phyloP scores from a whole-genome alignment of 2,113 vertebrate species.

The Centropus bengalensis region DNA sequence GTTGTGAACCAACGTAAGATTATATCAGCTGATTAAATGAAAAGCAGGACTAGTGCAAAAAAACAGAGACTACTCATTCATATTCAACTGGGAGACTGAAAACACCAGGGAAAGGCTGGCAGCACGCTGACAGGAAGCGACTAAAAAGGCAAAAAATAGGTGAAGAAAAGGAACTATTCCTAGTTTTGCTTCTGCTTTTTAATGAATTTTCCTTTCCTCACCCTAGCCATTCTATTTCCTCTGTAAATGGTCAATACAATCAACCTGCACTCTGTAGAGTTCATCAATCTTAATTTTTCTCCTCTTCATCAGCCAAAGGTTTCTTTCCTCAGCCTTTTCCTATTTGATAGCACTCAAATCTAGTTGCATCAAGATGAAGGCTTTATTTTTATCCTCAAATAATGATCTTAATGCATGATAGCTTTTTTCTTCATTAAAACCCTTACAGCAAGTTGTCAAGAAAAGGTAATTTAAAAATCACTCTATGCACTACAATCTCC shows the following conservation, averaged over 20 bases:
- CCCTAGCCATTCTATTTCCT: not conserved
- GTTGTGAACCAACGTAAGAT: not conserved
- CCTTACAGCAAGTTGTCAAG: not conserved
- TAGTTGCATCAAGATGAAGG: not conserved
- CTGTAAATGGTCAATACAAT: not conserved
- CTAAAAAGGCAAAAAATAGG: not conserved
- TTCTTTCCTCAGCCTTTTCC: not conserved
- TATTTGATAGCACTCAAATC: not conserved
- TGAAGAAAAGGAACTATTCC: constrained; percentile 12
- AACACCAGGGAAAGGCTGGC: not conserved
- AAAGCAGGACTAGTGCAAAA: not conserved
- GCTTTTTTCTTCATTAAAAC: not conserved
- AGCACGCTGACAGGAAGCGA: not conserved
- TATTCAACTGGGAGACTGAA: not conserved
- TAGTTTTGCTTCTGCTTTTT: constrained; percentile 20
- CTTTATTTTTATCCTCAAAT: not conserved
- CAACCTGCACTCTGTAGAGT: not conserved
- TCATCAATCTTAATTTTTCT: not conserved
- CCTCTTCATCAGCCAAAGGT: not conserved
- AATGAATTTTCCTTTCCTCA: not conserved
- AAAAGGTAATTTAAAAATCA: not conserved
- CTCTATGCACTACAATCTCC: not conserved
- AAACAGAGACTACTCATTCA: not conserved
- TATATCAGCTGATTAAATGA: not conserved
- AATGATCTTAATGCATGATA: not conserved